These are phyloP conservation scores for Epinephelus moara DNA, from an alignment of 2,113 vertebrate genomes.

Conservation along the genomic window DNA sequence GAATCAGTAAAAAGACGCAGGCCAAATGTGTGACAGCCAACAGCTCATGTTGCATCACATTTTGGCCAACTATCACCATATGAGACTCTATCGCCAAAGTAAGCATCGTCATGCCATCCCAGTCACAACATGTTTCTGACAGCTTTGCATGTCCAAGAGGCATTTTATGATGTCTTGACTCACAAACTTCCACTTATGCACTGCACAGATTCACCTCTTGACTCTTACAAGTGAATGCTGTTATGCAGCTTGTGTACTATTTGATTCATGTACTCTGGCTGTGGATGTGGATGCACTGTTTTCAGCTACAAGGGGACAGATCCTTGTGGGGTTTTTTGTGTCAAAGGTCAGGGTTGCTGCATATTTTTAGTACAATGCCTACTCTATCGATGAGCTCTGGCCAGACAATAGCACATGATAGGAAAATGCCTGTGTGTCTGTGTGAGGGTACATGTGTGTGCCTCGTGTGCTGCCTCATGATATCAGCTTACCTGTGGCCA, in stretches of 20 bases:
- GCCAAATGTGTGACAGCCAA: neutral
- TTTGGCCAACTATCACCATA: neutral
- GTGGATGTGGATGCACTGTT: conserved; percentile 6
- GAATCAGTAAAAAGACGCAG: neutral
- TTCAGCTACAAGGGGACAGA: neutral
- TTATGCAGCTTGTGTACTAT: neutral
- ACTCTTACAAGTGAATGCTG: neutral
- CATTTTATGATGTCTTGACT: conserved; percentile 3
- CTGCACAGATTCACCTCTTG: neutral
- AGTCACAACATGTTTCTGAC: neutral
- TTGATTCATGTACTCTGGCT: accelerated
- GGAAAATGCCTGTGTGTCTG: conserved; percentile 12
- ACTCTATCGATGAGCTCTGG: neutral
- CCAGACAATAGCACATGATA: neutral
- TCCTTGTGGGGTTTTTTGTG: neutral
- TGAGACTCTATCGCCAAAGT: neutral
- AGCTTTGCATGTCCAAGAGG: neutral
- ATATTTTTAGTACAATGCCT: neutral
- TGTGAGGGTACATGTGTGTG: conserved; percentile 16
- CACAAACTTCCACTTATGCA: neutral
- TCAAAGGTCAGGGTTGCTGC: conserved; percentile 3
- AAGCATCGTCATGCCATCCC: neutral
- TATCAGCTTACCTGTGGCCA: conserved; percentile 11
- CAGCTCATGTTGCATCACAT: neutral
- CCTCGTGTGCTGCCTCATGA: conserved; percentile 8